These are phyloP conservation scores for Cervus canadensis DNA, from an alignment of 2,113 vertebrate genomes.

Conservation along the genomic window DNA sequence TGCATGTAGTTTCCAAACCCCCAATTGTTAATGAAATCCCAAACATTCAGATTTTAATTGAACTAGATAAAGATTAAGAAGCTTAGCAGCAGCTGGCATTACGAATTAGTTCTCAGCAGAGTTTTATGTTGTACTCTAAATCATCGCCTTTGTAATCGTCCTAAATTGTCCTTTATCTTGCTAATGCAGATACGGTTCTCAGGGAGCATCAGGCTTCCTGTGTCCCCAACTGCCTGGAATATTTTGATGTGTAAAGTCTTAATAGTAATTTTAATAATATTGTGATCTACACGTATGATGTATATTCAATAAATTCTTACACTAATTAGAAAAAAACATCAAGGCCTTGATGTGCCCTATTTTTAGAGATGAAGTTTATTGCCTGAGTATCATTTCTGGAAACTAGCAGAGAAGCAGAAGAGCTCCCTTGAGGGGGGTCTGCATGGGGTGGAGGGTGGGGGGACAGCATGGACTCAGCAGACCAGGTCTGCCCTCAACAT, in stretches of 20 bases:
- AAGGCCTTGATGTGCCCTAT: slow-evolving; percentile 73
- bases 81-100: slow-evolving; percentile 85
- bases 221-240: slow-evolving; percentile 75
- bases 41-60: slow-evolving; percentile 89
- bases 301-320: slow-evolving; percentile 80
- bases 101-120: slow-evolving; percentile 82
- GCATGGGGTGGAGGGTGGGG: background rate
- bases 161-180: slow-evolving; percentile 87
- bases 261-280: slow-evolving; percentile 81
- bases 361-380: slow-evolving; percentile 75
- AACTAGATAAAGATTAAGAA: slow-evolving; percentile 90
- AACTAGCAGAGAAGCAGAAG: slow-evolving; percentile 23
- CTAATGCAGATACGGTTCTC: slow-evolving; percentile 83
- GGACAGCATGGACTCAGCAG: fast-evolving
- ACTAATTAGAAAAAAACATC: slow-evolving; percentile 81
- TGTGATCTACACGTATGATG: slow-evolving; percentile 79
- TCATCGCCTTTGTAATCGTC: slow-evolving; percentile 85
- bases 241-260: slow-evolving; percentile 83
- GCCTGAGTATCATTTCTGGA: slow-evolving; percentile 55
- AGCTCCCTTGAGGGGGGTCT: fast-evolving
- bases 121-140: slow-evolving; percentile 82
- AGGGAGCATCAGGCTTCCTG: slow-evolving; percentile 72
- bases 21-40: slow-evolving; percentile 87
- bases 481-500: fast-evolving
- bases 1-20: slow-evolving; percentile 81